Evolutionary conservation across 2,113 vertebrate species (phyloP), one percentile per base, ranked within the genome.

Genomic region (Dicaeum eximium): DNA sequence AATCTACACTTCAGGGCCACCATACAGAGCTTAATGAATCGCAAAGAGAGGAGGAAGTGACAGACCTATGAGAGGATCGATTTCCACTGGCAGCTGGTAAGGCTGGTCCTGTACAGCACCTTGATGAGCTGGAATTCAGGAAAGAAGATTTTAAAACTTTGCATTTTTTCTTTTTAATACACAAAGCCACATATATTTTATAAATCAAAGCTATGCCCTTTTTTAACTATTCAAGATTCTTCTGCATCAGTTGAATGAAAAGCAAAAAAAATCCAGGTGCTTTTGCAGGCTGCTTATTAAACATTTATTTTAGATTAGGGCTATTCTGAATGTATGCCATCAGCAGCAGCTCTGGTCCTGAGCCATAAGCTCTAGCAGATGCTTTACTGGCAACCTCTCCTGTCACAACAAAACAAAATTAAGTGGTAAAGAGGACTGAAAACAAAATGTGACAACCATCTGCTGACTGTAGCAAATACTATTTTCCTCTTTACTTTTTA

Each of bases 1-100:
- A 98, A 98, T 98, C 98, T 98, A 98, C 98, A 98, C 98, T 99
- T 99, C 99, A 99, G 98, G 98, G 98, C 98, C 98, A 98, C 98
- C 98, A 98, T 98, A 98, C 98, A 98, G 98, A 98, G 98, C 97
- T 98, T 98, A 98, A 98, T 98, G 98, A 98, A 98, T 98, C 98
- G 97, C 97, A 97, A 95, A 98, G 98, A 98, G 97, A 98, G 97
- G 97, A 98, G 98, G 96, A 98, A 97, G 98, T 98, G 98, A 98
- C 98, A 98, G 98, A 99, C 99, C 99, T 98, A 99, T 98, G 98
- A 99, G 98, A 98, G 99, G 99, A 98, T 99, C 99, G 96, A 99
- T 99, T 98, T 99, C 99, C 98, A 99, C 99, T 91, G 99, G 99
- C 98, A 99, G 98, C 98, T 99, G 99, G 98, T 99, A 99, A 98